Evolutionary conservation across 1,140 invertebrate species (phyloP), one percentile per base, ranked within the genome.

Genomic region (Apis cerana): DNA sequence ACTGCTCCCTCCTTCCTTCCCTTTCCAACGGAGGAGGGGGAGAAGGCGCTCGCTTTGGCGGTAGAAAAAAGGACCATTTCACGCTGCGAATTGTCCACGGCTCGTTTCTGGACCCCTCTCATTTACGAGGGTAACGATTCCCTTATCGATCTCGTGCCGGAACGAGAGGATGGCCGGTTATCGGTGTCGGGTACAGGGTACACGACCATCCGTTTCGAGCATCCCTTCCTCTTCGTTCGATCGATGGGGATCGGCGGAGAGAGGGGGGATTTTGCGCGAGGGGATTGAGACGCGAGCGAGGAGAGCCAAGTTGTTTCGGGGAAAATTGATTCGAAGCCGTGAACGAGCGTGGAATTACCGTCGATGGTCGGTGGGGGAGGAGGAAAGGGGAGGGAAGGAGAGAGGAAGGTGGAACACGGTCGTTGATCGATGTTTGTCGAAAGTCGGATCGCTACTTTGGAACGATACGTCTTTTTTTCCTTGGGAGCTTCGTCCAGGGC

Each of bases 31-130:
- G 33, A 43, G 33, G 4, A 2, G 5, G 33, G 33, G 33, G 33
- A 7, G 33, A 58, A 54, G 78, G 71, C 77, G 58, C 67, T 50
- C 56, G 84, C 86, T 88, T 88, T 86, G 84, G 75, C 84, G 88
- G 81, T 65, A 83, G 82, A 75, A 84, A 90, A 90, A 89, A 89
- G 89, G 86, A 86, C 80, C 90, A 92, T 91, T 92, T 92, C 90
- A 91, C 89, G 91, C 91, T 91, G 91, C 89, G 91, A 92, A 92
- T 92, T 90, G 89, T 90, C 85, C 88, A 90, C 87, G 89, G 85
- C 88, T 91, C 88, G 90, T 92, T 92, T 86, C 77, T 21, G 72
- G 85, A 84, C 82, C 68, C 81, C 78, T 80, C 83, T 78, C 81
- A 75, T 85, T 88, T 77, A 75, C 61, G 71, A 83, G 84, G 75